A percentile compares a stretch with the other conserved stretches of the same genome.
phyloP scores from a whole-genome alignment of 1,140 invertebrate genomes.

The Ptiloglossa arizonensis region DNA sequence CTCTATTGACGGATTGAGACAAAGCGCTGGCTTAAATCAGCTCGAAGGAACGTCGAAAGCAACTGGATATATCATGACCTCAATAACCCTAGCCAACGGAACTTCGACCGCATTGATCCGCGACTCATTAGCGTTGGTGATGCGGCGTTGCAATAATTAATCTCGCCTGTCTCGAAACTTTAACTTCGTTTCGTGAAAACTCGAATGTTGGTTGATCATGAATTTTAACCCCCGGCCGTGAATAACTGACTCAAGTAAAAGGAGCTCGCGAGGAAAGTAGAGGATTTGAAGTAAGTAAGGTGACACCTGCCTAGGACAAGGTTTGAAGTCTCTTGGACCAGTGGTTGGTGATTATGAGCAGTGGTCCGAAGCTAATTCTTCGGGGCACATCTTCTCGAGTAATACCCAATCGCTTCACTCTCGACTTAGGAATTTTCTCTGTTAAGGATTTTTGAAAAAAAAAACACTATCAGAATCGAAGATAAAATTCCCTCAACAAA shows the following conservation, averaged over 20 bases:
- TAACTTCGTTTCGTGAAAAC: neutral
- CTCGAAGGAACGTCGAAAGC: neutral
- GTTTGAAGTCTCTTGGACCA: neutral
- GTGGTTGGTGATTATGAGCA: neutral
- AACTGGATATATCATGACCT: neutral
- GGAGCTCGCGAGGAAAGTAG: too few species aligned
- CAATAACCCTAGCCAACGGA: neutral
- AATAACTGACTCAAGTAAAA: neutral
- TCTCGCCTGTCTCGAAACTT: neutral
- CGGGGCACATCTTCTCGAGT: neutral
- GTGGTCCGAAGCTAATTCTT: neutral
- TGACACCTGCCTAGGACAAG: neutral
- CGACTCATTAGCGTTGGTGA: neutral
- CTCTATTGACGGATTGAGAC: neutral
- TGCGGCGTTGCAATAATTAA: conserved; percentile 24
- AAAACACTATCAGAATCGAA: too few species aligned
- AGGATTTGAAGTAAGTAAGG: too few species aligned
- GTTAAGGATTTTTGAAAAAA: neutral
- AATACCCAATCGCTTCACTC: neutral
- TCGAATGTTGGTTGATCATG: neutral
- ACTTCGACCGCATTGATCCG: conserved; percentile 3
- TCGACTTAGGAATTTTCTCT: neutral
- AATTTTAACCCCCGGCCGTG: neutral
- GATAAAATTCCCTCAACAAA: neutral
- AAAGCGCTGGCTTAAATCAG: conserved; percentile 14